Evolutionary conservation across 2,888 invertebrate species (phyloP), one percentile per base, ranked within the genome.

Genomic region (Kuschelorhynchus macadamiae): DNA sequence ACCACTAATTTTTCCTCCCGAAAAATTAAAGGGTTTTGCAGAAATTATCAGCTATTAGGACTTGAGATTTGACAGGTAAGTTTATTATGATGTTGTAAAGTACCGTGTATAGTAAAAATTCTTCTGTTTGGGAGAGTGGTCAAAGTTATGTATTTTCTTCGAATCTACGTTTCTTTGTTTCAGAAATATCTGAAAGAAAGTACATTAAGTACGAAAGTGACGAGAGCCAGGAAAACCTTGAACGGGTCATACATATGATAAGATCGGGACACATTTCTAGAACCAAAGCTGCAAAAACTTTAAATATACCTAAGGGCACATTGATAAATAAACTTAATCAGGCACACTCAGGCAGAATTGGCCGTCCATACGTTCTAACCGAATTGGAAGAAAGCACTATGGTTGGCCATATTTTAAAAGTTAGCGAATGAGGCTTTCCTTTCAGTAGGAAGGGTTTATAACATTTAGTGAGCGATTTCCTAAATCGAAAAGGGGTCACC

Each of bases 391-490:
- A 50, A 50, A 9, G 1, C 25, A 21, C 46, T 46, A 46, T 46
- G 1, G 46, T 46, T 18, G 0, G 11, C 3, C 20, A 46, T 21
- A 21, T 21, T 20, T 4, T 50, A 33, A 50, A 33, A 50, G 50
- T 36, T 32, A 17, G 50, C 36, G 9, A 50, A 36, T 50, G 50
- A n/a, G n/a, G n/a, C n/a, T n/a, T n/a, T n/a, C 8, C 36, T 0
- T 50, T 50, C 32, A 50, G 50, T n/a, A 1, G 50, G 1, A 32
- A 12, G 2, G 50, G 17, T 50, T 50, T 50, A 12, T 32, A 33
- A 50, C 36, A 50, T 50, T 50, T 50, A 12, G 18, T 32, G 1
- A n/a, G n/a, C n/a, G n/a, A n/a, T n/a, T n/a, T n/a, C n/a, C n/a
- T n/a, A n/a, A n/a, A n/a, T n/a, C n/a, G 12, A 50, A 32, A 21